Evolutionary conservation across 2,888 invertebrate species (phyloP).

Genomic region (Noctua comes): DNA sequence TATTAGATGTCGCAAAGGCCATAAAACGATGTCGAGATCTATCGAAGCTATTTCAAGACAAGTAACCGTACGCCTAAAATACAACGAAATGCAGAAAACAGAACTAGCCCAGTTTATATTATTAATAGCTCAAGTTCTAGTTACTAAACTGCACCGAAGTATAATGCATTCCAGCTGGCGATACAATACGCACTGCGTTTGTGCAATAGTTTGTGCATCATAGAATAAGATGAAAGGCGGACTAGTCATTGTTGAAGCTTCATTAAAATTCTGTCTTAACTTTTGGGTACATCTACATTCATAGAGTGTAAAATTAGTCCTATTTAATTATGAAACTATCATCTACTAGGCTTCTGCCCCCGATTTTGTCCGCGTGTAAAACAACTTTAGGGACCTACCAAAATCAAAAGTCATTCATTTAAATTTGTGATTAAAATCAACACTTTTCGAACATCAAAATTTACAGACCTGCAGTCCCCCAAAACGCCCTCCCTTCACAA

Average conservation of each 20-base stretch:
- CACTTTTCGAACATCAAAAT: not conserved
- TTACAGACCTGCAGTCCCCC: not conserved
- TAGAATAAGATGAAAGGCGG: conserved; percentile 11
- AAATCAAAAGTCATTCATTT: not conserved
- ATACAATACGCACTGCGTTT: conserved; percentile 29
- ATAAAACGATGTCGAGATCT: conserved; percentile 53
- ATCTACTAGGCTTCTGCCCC: not conserved
- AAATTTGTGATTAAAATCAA: not conserved
- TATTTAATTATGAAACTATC: not conserved
- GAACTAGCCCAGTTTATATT: conserved; percentile 73
- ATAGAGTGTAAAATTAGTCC: not conserved
- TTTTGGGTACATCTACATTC: not conserved
- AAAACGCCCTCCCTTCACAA: not conserved
- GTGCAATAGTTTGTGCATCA: conserved; percentile 26
- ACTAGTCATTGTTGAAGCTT: conserved; percentile 1
- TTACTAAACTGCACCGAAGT: conserved; percentile 64
- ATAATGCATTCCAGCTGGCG: conserved; percentile 57
- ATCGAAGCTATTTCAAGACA: conserved; percentile 52
- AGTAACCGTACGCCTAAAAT: conserved; percentile 61
- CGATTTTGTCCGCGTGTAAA: too few relatives aligned
- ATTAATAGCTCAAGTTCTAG: conserved; percentile 74
- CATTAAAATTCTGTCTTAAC: conserved; percentile 14
- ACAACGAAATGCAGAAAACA: conserved; percentile 69
- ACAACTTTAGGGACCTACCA: not conserved
- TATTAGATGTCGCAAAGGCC: conserved; percentile 13